Evolutionary conservation across 2,797 vertebrate species (phyloP).

Genomic region (Amblyraja radiata): DNA sequence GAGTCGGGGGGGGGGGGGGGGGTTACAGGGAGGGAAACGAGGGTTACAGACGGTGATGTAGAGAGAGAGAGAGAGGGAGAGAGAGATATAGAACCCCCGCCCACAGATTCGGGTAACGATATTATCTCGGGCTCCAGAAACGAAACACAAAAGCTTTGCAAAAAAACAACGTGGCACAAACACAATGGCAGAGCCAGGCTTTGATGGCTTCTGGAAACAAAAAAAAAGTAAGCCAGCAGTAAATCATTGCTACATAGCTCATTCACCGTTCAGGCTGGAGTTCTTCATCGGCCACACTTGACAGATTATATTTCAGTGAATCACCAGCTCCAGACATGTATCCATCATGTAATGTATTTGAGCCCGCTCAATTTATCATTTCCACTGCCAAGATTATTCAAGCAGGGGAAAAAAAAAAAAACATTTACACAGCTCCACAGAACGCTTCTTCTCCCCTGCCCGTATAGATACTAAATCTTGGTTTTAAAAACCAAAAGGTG

Average conservation of each 20-base stretch:
- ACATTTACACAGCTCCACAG: neutral
- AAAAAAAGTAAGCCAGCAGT: neutral
- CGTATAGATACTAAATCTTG: neutral
- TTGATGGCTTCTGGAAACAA: neutral
- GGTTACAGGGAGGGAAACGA: too few species aligned
- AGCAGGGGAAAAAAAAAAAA: neutral
- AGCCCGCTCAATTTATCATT: slow-evolving; percentile 14
- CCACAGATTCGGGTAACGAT: neutral
- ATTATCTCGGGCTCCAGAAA: neutral
- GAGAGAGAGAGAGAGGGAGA: too few species aligned
- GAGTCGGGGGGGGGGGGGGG: too few species aligned
- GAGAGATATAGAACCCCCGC: too few species aligned
- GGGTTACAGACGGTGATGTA: too few species aligned
- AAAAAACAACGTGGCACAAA: neutral
- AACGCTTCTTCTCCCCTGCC: neutral
- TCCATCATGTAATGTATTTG: slow-evolving; percentile 7
- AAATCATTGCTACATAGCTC: neutral
- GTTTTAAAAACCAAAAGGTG: too few species aligned
- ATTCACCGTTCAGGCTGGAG: neutral
- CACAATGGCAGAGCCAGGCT: neutral
- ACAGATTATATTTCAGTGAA: neutral
- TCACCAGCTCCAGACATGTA: neutral
- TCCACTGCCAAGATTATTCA: neutral
- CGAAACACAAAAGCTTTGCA: neutral
- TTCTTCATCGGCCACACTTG: neutral